phyloP scores from a whole-genome alignment of 2,797 vertebrate genomes.

The Cephalopachus bancanus region DNA sequence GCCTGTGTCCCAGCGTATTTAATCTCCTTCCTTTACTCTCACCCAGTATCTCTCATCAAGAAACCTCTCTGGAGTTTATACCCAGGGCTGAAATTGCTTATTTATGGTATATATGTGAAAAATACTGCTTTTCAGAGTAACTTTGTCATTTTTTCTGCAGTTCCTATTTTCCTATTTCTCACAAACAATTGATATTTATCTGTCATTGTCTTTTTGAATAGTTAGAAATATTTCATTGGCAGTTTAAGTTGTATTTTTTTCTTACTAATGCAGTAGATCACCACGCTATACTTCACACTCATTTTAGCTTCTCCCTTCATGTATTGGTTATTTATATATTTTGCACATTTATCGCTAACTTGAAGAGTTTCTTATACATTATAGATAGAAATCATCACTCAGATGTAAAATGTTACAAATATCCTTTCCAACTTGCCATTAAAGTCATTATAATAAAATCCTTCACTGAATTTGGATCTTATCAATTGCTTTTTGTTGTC shows the following conservation, averaged over 20 bases:
- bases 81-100: background rate
- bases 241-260: background rate
- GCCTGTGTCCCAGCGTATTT: background rate
- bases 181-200: background rate
- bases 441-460: background rate
- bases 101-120: background rate
- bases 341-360: background rate
- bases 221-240: background rate
- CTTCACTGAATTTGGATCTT: background rate
- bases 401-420: background rate
- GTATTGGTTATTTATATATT: background rate
- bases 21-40: background rate
- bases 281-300: background rate
- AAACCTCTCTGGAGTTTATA: background rate
- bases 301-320: constrained; percentile 2
- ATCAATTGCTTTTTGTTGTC: background rate
- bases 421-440: background rate
- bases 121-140: background rate
- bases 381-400: background rate
- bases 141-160: background rate
- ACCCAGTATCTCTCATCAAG: background rate
- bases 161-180: background rate
- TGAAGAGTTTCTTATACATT: background rate
- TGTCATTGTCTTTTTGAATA: background rate
- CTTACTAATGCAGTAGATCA: background rate